Conservation (phyloP, 2,888 invertebrate species). For the Pristionchus maxplancki region DNA sequence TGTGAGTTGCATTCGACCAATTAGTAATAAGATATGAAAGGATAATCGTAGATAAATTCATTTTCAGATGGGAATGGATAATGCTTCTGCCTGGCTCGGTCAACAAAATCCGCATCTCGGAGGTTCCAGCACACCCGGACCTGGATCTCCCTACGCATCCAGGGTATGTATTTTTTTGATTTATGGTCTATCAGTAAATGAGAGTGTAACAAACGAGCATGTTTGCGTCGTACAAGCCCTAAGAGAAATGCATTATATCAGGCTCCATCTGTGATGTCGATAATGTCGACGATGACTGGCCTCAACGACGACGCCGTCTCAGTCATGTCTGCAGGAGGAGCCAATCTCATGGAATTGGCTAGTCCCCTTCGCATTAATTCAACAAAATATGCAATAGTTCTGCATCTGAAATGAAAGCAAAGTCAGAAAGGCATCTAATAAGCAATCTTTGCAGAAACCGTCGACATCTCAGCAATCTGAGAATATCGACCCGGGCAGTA, state of each 20-base stretch:
- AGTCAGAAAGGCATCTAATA: background rate
- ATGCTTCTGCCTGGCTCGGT: background rate
- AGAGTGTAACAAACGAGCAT: too few species aligned
- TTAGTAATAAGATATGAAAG: too few species aligned
- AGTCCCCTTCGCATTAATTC: too few species aligned
- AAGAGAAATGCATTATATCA: too few species aligned
- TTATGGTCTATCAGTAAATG: background rate
- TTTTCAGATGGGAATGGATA: background rate
- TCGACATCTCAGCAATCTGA: background rate
- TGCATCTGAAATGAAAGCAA: too few species aligned
- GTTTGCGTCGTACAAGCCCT: too few species aligned
- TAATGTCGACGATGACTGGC: conserved; percentile 9
- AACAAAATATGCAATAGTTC: too few species aligned
- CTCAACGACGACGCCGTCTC: conserved; percentile 17
- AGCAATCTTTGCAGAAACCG: background rate
- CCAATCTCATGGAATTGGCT: background rate
- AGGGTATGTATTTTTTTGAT: background rate
- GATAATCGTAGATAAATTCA: background rate
- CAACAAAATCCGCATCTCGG: conserved; percentile 18
- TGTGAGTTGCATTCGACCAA: background rate
- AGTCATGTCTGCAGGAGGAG: background rate
- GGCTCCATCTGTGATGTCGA: conserved; percentile 1
- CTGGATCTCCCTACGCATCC: background rate
- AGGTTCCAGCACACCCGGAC: background rate
- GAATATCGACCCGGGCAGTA: background rate